These are phyloP conservation scores for Regulus satrapa DNA, from an alignment of 2,113 vertebrate genomes.

Conservation along the genomic window DNA sequence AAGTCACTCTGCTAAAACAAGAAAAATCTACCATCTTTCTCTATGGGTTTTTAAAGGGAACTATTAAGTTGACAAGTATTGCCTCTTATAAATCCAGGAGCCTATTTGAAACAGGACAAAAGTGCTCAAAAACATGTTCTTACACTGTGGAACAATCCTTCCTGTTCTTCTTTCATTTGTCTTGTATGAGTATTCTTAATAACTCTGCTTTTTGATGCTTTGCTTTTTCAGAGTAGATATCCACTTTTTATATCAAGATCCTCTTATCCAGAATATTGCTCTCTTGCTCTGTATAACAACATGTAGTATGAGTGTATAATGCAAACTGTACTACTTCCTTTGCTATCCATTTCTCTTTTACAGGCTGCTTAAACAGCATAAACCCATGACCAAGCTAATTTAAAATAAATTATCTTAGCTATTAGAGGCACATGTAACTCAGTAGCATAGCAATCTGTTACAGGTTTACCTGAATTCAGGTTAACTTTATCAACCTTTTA, in stretches of 20 bases:
- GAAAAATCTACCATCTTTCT: neutral
- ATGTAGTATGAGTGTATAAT: neutral
- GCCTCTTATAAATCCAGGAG: neutral
- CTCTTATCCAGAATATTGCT: neutral
- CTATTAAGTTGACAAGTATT: neutral
- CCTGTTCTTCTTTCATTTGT: neutral
- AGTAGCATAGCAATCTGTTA: neutral
- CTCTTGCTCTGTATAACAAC: neutral
- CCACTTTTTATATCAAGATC: neutral
- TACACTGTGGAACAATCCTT: neutral
- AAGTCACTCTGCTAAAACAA: neutral
- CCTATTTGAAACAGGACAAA: neutral
- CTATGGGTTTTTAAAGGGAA: neutral
- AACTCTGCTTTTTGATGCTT: neutral
- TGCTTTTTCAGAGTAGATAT: neutral
- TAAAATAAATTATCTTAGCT: neutral
- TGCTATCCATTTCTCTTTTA: neutral
- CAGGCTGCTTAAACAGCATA: neutral
- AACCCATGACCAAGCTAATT: neutral
- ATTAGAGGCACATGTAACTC: neutral
- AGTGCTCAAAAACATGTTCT: neutral
- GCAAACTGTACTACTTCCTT: neutral
- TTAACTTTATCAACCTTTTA: neutral
- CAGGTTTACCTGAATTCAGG: neutral
- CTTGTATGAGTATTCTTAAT: neutral